Conservation (phyloP, 2,797 vertebrate species). For the Chaunax sp. region DNA sequence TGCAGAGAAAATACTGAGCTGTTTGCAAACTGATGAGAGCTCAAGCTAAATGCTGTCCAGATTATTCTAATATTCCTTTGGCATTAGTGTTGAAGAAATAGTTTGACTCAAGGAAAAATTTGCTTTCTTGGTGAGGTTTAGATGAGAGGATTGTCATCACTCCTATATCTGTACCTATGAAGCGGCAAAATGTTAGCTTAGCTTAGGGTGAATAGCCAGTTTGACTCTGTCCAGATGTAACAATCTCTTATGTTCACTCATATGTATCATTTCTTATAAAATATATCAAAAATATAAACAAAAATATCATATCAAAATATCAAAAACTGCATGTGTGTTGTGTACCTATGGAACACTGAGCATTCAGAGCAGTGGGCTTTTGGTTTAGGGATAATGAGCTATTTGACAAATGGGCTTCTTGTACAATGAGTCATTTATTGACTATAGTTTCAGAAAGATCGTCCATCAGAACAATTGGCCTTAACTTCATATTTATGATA, state of each 20-base stretch:
- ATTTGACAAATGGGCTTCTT: not conserved
- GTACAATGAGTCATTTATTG: not conserved
- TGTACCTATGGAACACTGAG: not conserved
- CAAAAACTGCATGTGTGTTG: not conserved
- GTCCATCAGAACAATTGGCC: not conserved
- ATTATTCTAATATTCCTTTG: not conserved
- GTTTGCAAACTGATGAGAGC: not conserved
- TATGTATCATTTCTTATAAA: no score
- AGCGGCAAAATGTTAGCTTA: not conserved
- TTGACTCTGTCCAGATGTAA: not conserved
- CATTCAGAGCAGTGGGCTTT: no score
- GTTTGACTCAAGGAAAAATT: no score
- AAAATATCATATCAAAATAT: no score
- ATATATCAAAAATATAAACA: fast-evolving
- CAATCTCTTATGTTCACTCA: not conserved
- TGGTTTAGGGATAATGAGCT: no score
- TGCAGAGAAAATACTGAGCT: constrained; percentile 8
- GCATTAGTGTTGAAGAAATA: not conserved
- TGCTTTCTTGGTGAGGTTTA: no score
- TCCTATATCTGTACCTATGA: not conserved
- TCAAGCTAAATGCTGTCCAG: not conserved
- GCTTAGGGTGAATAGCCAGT: not conserved
- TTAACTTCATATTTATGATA: not conserved
- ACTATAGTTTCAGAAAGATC: not conserved
- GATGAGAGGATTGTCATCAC: not conserved